Base-by-base conservation (phyloP, 2,113 vertebrate genomes). In the Urocitellus parryii region DNA sequence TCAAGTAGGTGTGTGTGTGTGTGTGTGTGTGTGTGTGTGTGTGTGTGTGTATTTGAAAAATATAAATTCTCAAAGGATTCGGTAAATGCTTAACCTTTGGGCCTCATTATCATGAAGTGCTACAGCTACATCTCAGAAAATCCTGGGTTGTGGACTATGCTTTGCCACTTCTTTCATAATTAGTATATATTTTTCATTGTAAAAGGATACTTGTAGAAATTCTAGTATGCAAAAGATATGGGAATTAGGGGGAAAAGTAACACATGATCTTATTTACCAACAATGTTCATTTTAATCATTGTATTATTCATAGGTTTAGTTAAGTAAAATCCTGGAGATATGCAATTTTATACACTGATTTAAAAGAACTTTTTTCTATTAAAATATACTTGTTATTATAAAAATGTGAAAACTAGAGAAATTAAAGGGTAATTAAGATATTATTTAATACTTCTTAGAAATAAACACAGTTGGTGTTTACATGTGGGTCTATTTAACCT, bases 81-180 rank as follows among this genome's bases (percentile, higher is more conserved):
- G 45, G 8, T 51, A 3, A 6, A 14, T 1, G 2, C 13, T 14
- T 37, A 24, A 32, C 7, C 22, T 67, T 18, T 39, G 14, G 27
- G 34, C n/a, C 25, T 37, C 34, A 10, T 74, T 53, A 2, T 48
- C 20, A 63, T 10, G 6, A n/a, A 24, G 34, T 53, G 2, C 2
- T 42, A 2, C 18, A 39, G 34, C 39, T 27, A 12, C 24, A 61
- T 20, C 7, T n/a, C 42, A 56, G 11, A 58, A 5, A 22, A 74
- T 14, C 4, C 0, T n/a, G 13, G 10, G 8, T 14, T 27, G 22
- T 8, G 24, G 4, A 5, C 6, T 4, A 4, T 3, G 17, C 34
- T 72, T 6, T 18, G 27, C 2, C 18, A 73, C 24, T 37, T 18
- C 37, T 53, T 86, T 56, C 27, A 8, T 39, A 51, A 27, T 29